Base-by-base conservation (phyloP, 2,113 vertebrate genomes). In the Merops nubicus region DNA sequence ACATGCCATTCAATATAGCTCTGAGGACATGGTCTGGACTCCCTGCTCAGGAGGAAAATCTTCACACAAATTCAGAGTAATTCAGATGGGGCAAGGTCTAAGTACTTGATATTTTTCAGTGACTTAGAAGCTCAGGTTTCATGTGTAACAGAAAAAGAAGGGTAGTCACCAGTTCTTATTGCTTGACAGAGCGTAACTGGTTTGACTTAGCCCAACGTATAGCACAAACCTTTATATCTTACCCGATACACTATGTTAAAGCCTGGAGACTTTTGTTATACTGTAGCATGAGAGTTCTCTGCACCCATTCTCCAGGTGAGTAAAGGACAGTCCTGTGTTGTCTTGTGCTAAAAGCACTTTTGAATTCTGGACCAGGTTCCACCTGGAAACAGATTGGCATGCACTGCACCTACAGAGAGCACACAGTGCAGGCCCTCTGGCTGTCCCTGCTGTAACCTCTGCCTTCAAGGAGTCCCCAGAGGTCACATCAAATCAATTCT, bases 1-100 rank as follows among this genome's bases (percentile, higher is more conserved):
- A 26, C 0, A 1, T 59, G 22, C 14, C 12, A 1, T 57, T 26
- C 28, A 81, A 1, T 25, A 6, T n/a, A 62, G 33, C 6, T 45
- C 42, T 57, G 42, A 72, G 51, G 19, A 79, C 18, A 63, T 50
- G 15, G 33, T 62, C 34, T 67, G 12, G 5, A 6, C 25, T 78
- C 28, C 21, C 16, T 78, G 42, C 12, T n/a, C 4, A 25, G 48
- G 29, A 86, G 29, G 17, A 51, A 69, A 10, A 56, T 23, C 43
- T 75, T 93, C 26, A 31, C 15, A 42, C 17, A 80, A 62, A 51
- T 14, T 76, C 56, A 70, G 33, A 92, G 17, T 42, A 70, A 63
- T 45, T 4, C 38, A 91, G 29, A 25, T n/a, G 6, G 33, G 57
- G 17, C 7, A 86, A 79, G 68, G 15, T 47, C 51, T 47, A 29